Evolutionary conservation across 2,888 invertebrate species (phyloP).

Genomic region (Ferrisia virgata): DNA sequence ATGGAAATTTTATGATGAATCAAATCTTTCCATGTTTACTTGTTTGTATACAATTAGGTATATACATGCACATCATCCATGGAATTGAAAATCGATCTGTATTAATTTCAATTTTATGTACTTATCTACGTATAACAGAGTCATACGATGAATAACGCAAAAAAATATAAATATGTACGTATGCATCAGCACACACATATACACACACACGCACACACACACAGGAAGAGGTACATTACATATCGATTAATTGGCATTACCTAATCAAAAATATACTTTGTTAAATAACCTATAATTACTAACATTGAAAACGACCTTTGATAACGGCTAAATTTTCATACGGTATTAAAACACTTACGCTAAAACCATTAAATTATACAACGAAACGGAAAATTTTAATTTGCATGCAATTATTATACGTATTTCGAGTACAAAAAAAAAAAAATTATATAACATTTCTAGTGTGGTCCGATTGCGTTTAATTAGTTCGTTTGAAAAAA

Average conservation of each 20-base stretch:
- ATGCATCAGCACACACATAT: neutral
- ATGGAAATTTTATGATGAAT: too few relatives aligned
- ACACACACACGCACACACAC: too few relatives aligned
- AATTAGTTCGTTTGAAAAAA: neutral
- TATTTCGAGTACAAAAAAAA: neutral
- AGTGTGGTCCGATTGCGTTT: neutral
- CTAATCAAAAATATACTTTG: neutral
- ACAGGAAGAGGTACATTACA: too few relatives aligned
- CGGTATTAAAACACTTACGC: neutral
- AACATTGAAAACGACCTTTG: neutral
- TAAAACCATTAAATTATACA: neutral
- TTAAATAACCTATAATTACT: constrained; percentile 1
- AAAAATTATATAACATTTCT: too few relatives aligned
- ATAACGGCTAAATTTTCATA: neutral
- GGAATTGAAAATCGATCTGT: too few relatives aligned
- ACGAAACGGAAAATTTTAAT: neutral
- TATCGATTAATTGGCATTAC: neutral
- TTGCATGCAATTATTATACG: neutral
- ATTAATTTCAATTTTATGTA: too few relatives aligned
- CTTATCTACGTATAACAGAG: too few relatives aligned
- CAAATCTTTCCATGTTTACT: too few relatives aligned
- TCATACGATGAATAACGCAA: too few relatives aligned
- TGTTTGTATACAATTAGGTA: too few relatives aligned
- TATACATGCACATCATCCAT: too few relatives aligned
- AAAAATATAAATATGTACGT: too few relatives aligned